phyloP scores from a whole-genome alignment of 1,140 invertebrate species.

The Tribolium castaneum region DNA sequence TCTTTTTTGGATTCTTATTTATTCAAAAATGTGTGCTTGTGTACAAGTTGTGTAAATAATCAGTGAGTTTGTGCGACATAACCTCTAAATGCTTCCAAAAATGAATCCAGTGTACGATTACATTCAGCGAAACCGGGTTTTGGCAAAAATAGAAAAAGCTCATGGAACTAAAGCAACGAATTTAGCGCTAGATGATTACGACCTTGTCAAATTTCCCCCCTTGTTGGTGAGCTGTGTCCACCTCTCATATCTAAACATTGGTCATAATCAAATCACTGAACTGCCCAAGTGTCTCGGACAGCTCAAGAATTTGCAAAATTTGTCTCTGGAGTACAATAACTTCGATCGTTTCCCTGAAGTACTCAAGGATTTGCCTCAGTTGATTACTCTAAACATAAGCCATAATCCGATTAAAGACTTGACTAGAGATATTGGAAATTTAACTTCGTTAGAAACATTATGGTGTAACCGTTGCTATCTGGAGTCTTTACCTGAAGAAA shows the following conservation, averaged over 20 bases:
- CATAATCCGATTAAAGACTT: conserved; percentile 80
- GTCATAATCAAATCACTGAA: conserved; percentile 69
- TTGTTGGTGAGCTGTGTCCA: conserved; percentile 67
- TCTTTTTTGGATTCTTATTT: neutral
- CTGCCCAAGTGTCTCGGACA: conserved; percentile 61
- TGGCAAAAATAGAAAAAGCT: conserved; percentile 72
- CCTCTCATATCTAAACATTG: conserved; percentile 69
- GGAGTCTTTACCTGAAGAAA: conserved; percentile 72
- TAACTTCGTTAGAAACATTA: conserved; percentile 80
- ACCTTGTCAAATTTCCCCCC: conserved; percentile 68
- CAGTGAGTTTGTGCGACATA: neutral
- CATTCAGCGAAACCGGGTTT: conserved; percentile 71
- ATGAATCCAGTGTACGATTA: conserved; percentile 72
- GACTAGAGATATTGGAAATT: conserved; percentile 75
- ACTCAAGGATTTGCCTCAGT: conserved; percentile 70
- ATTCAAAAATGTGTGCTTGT: neutral
- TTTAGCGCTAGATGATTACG: conserved; percentile 70
- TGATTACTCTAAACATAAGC: conserved; percentile 85
- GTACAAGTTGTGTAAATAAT: neutral
- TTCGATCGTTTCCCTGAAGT: conserved; percentile 74
- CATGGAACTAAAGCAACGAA: conserved; percentile 67
- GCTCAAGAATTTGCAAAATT: conserved; percentile 63
- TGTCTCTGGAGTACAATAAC: conserved; percentile 74
- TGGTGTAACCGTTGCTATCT: conserved; percentile 74
- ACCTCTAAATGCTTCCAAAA: conserved; percentile 25